Evolutionary conservation across 2,888 invertebrate genomes (phyloP).

Genomic region (Apamea epomidion): DNA sequence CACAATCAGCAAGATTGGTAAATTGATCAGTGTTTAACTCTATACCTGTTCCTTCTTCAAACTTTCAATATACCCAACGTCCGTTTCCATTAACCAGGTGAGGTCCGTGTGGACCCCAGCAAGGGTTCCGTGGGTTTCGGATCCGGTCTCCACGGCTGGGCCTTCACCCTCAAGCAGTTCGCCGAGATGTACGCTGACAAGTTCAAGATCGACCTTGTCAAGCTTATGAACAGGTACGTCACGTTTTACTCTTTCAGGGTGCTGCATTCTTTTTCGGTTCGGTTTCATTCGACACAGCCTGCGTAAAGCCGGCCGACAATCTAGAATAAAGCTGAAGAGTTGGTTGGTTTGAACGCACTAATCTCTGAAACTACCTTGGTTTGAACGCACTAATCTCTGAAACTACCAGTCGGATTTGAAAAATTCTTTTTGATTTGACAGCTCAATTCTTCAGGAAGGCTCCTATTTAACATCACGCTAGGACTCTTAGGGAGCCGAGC

Average conservation of each 20-base stretch:
- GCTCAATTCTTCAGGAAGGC: neutral
- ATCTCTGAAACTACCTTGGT: too few relatives aligned
- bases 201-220: conserved; percentile 99
- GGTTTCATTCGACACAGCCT: neutral
- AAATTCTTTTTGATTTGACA: neutral
- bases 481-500: neutral
- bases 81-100: conserved; percentile 86
- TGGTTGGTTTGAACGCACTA: too few relatives aligned
- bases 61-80: conserved; percentile 25
- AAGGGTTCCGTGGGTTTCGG: conserved; percentile 99
- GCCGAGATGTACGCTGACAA: conserved; percentile 99
- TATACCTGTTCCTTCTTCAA: neutral
- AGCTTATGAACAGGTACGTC: conserved; percentile 96
- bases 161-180: conserved; percentile 99
- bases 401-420: neutral
- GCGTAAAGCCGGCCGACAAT: neutral
- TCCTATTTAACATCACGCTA: neutral
- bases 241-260: neutral
- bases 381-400: too few relatives aligned
- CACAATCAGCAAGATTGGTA: conserved; percentile 7
- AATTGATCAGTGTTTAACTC: neutral
- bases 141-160: conserved; percentile 99
- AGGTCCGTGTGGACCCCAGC: conserved; percentile 99
- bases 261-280: neutral
- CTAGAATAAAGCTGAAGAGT: neutral